Percentiles rank a stretch among this genome's conserved stretches.
These are phyloP conservation scores for Dolichotis patagonum DNA, from an alignment of 2,113 vertebrate species.

Conservation along the genomic window DNA sequence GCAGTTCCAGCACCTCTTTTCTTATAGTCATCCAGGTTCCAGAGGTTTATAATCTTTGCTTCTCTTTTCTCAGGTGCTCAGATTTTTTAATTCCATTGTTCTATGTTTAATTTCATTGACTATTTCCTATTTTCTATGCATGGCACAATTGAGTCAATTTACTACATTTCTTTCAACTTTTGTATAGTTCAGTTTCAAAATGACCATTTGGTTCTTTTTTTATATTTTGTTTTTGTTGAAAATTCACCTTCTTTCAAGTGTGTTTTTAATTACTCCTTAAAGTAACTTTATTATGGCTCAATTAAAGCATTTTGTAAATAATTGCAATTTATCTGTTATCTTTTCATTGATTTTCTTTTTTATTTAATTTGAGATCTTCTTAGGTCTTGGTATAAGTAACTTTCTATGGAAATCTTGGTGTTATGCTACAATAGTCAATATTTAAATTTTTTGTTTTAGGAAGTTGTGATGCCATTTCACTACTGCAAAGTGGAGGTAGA, in stretches of 20 bases:
- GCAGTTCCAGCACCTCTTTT: background rate
- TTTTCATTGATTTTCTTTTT: background rate
- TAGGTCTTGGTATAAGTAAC: background rate
- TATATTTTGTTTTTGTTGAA: background rate
- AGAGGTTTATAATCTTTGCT: background rate
- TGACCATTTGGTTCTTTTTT: background rate
- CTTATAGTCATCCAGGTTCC: background rate
- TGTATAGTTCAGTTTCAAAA: background rate
- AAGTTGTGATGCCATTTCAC: background rate
- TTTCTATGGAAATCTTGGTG: background rate
- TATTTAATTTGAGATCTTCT: background rate
- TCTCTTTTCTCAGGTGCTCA: background rate
- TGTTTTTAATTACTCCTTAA: background rate
- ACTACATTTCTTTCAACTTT: background rate
- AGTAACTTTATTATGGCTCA: background rate
- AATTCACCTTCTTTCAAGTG: background rate
- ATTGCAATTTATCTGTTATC: background rate
- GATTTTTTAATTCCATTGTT: background rate
- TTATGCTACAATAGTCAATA: background rate
- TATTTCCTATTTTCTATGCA: background rate
- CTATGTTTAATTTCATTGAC: background rate
- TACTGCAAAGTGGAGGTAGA: background rate
- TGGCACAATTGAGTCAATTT: background rate
- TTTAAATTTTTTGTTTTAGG: background rate
- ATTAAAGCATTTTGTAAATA: background rate